A percentile compares a stretch with the other conserved stretches of the same genome.
Conservation (phyloP, 2,113 vertebrate species). For the Hyla sarda region DNA sequence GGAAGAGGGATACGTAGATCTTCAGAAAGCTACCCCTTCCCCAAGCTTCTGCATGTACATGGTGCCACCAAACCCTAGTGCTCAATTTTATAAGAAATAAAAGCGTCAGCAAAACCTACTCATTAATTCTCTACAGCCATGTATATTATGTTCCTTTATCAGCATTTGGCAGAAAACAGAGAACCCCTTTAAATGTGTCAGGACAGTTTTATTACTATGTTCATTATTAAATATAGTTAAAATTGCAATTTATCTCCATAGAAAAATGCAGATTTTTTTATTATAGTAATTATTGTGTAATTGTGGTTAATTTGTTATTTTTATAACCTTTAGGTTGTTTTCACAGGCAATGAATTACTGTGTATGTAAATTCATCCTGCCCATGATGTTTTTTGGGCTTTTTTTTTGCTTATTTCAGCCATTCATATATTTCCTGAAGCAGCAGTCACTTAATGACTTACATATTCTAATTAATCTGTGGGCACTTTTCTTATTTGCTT, state of each 20-base stretch:
- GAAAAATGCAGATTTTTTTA: slow-evolving; percentile 9
- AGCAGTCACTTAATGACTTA: slow-evolving; percentile 8
- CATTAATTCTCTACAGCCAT: background rate
- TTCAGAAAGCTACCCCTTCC: background rate
- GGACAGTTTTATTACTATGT: background rate
- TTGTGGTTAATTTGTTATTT: slow-evolving; percentile 6
- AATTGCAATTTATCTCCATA: slow-evolving; percentile 15
- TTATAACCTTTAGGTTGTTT: slow-evolving; percentile 7
- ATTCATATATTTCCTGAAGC: slow-evolving; percentile 18
- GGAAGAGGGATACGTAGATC: no score
- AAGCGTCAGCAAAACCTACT: background rate
- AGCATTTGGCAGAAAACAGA: background rate
- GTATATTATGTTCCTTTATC: background rate
- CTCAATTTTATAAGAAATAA: background rate
- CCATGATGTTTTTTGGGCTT: background rate
- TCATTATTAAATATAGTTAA: slow-evolving; percentile 10
- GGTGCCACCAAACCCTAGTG: background rate
- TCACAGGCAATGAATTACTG: background rate
- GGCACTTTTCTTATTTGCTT: background rate
- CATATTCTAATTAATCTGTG: slow-evolving; percentile 17
- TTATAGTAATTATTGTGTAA: slow-evolving; percentile 24
- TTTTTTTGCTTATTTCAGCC: slow-evolving; percentile 23
- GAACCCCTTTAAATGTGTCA: background rate
- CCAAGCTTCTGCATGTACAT: background rate
- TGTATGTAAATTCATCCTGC: background rate